These are phyloP conservation scores for Drosophila neotestacea DNA, from an alignment of 2,888 invertebrate genomes.

Conservation along the genomic window DNA sequence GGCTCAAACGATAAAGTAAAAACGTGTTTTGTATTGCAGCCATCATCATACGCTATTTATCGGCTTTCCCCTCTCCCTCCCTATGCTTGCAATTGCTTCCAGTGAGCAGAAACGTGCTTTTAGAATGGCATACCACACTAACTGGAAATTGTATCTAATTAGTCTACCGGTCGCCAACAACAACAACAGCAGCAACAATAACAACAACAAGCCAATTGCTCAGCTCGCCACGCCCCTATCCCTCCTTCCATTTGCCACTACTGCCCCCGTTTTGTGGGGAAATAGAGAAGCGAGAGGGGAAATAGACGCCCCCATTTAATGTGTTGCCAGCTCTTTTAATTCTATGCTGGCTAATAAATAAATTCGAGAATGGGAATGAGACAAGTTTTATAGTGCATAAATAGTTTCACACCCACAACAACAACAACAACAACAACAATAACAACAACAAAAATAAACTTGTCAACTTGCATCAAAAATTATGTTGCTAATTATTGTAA, in stretches of 20 bases:
- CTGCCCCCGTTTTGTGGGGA: slow-evolving; percentile 26
- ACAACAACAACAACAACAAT: slow-evolving; percentile 11
- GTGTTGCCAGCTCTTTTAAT: slow-evolving; percentile 36
- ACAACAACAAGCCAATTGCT: slow-evolving; percentile 22
- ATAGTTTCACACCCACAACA: slow-evolving; percentile 54
- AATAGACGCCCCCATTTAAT: slow-evolving; percentile 38
- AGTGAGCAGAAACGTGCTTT: slow-evolving; percentile 70
- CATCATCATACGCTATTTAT: slow-evolving; percentile 69
- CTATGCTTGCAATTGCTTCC: slow-evolving; percentile 20
- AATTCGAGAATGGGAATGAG: slow-evolving; percentile 62
- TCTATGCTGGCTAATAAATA: slow-evolving; percentile 64
- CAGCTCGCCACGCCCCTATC: neutral
- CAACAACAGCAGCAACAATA: slow-evolving; percentile 17
- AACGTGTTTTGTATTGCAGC: slow-evolving; percentile 76
- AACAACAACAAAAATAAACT: slow-evolving; percentile 32
- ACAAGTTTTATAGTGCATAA: slow-evolving; percentile 62
- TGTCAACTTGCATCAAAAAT: slow-evolving; percentile 52
- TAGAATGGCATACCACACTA: slow-evolving; percentile 63
- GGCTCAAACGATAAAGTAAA: slow-evolving; percentile 63
- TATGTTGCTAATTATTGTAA: slow-evolving; percentile 37
- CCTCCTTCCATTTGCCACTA: slow-evolving; percentile 1
- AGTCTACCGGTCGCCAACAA: slow-evolving; percentile 65
- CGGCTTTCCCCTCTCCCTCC: slow-evolving; percentile 25
- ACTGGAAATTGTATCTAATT: slow-evolving; percentile 81
- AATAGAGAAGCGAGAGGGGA: neutral